Base-by-base conservation (phyloP, 2,113 vertebrate genomes). In the Salvelinus sp. region DNA sequence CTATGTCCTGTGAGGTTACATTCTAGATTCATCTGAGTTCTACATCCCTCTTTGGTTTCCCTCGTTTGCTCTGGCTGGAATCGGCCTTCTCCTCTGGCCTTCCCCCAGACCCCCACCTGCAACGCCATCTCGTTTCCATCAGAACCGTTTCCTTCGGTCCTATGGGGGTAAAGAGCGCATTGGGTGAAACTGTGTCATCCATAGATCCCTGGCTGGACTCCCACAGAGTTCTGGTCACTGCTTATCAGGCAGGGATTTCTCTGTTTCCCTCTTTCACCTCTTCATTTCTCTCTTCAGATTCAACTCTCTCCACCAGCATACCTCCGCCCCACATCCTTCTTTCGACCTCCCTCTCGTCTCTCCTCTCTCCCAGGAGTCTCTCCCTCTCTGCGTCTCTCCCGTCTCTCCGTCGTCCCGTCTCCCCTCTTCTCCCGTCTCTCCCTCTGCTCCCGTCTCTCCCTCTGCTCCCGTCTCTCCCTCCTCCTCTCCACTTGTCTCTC, bases 141-240 rank as follows among this genome's bases (percentile, higher is more conserved):
- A 16, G 30, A 68, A 18, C 16, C 18, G 33, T 81, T 74, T 69
- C 86, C 84, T 63, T 74, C n/a, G 23, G 87, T 85, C 30, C 71
- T 57, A 76, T 77, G 38, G 74, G 22, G 2, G 80, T 6, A 76
- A 79, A 0, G 69, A 62, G 13, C 77, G 79, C 5, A 28, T 74
- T 10, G 74, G 74, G 67, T 7, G 77, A 74, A 13, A 82, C 78
- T 0, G 74, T 33, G 27, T 82, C 90, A 48, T 92, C 89, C 77
- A 89, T 16, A 0, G 91, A 93, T 74, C 92, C 92, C 91, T 0
- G 86, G 81, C 75, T 91, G 90, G 88, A 92, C 81, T 93, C 91
- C 91, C 74, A 92, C 73, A 3, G 92, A 93, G 90, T 90, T 80
- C 76, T 88, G 68, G 91, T 92, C 81, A 85, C 86, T 93, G 66